phyloP scores from a whole-genome alignment of 35 echinoderm and acorn worm genomes.

The Ptychodera flava region DNA sequence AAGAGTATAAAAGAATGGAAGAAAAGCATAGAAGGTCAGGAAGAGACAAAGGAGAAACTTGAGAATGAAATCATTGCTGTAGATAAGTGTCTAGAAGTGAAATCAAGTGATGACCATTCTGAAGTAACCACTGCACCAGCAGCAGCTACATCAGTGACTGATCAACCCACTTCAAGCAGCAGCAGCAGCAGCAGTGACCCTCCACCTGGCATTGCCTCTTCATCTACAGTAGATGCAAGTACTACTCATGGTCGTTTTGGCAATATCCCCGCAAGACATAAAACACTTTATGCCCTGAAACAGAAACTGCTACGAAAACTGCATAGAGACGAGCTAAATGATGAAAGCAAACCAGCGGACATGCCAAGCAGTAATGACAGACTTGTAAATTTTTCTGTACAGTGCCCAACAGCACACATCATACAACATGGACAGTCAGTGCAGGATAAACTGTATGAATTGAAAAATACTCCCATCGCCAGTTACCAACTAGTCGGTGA shows the following conservation, averaged over 20 bases:
- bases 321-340: background rate
- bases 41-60: background rate
- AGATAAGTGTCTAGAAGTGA: too few relatives aligned
- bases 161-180: too few relatives aligned
- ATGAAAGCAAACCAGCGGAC: background rate
- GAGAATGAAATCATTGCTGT: background rate
- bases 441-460: background rate
- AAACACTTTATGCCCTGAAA: background rate
- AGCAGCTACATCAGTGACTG: too few relatives aligned
- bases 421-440: background rate
- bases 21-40: background rate
- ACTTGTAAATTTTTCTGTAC: too few relatives aligned
- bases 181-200: too few relatives aligned
- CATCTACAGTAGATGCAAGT: too few relatives aligned
- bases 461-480: background rate
- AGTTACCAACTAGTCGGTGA: background rate
- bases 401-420: background rate
- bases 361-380: background rate
- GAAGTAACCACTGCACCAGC: too few relatives aligned
- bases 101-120: too few relatives aligned
- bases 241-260: background rate
- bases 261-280: background rate
- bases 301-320: background rate
- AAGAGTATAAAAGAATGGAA: background rate
- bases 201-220: too few relatives aligned